Evolutionary conservation across 2,797 vertebrate genomes (phyloP), one percentile per base, ranked within the genome.

Genomic region (Sternarchorhynchus goeldii): DNA sequence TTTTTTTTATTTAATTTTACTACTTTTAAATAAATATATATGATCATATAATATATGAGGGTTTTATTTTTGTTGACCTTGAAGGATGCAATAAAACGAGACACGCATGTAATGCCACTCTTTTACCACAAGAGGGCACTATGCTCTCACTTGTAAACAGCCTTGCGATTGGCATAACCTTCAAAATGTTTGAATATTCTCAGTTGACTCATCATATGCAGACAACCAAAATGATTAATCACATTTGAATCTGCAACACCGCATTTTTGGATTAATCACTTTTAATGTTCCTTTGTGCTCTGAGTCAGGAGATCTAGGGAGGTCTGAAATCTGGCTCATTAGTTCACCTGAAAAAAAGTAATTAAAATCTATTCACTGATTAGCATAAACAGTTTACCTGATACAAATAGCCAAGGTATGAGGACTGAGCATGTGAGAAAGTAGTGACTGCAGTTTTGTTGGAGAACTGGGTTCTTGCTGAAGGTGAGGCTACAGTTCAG

Each of bases 41-140:
- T 16, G 45, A 50, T 12, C 45, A 10, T 0, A 14, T 12, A 29
- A 45, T 50, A 50, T 14, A 50, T 50, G 45, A 50, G 34, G 20
- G 31, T 20, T 25, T 4, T 71, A 1, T 6, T 20, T 8, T 39
- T 18, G 12, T 50, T 50, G 65, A 14, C n/a, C 41, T 41, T 2
- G 32, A 20, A n/a, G 1, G 1, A 3, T 68, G 39, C 3, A 29
- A 29, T 68, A 16, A 53, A 41, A 68, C 10, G 41, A 10, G 41
- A 45, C 8, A 53, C 53, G 36, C 55, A 59, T 45, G 21, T 50
- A 31, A 18, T 66, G 67, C 0, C 31, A 0, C 5, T 4, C 25
- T 6, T 39, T 14, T 29, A n/a, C 89, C 91, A 88, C 90, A 83
- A 89, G 90, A 85, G 88, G 90, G 83, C 83, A 57, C 17, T 60